These are phyloP conservation scores for Phengaris alcon DNA, from an alignment of 2,888 invertebrate genomes.

Conservation along the genomic window DNA sequence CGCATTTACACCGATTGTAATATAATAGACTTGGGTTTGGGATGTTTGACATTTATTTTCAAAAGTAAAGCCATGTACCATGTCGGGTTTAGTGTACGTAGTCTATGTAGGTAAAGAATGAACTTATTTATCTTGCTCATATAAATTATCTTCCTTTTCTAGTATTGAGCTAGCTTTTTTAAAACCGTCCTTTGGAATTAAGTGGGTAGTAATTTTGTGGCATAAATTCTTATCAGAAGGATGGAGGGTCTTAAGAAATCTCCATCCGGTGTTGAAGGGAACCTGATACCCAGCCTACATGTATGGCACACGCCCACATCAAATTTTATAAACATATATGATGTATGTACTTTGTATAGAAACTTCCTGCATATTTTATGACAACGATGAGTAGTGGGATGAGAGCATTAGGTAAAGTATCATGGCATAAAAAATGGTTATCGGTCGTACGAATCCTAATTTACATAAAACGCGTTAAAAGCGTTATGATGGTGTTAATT, in stretches of 20 bases:
- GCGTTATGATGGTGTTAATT: background rate
- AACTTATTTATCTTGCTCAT: background rate
- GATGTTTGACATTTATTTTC: conserved; percentile 35
- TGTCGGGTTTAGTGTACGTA: conserved; percentile 9
- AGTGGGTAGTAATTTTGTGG: conserved; percentile 8
- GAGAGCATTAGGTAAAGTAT: background rate
- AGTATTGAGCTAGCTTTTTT: background rate
- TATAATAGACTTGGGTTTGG: conserved; percentile 51
- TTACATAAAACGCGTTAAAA: background rate
- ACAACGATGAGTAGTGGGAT: conserved; percentile 8
- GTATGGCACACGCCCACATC: conserved; percentile 17
- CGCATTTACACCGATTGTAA: conserved; percentile 51
- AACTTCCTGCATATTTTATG: conserved; percentile 15
- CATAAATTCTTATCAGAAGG: conserved; percentile 20
- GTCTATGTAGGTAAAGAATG: background rate
- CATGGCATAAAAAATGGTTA: background rate
- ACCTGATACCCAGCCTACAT: conserved; percentile 15
- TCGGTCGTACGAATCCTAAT: background rate
- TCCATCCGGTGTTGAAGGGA: conserved; percentile 20
- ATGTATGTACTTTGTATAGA: conserved; percentile 5
- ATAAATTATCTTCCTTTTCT: background rate
- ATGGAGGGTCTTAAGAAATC: conserved; percentile 17
- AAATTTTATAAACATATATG: conserved; percentile 14
- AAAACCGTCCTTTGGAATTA: background rate
- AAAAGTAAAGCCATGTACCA: conserved; percentile 1